Conservation (phyloP, 2,797 vertebrate genomes). For the Onychomys arenicola region DNA sequence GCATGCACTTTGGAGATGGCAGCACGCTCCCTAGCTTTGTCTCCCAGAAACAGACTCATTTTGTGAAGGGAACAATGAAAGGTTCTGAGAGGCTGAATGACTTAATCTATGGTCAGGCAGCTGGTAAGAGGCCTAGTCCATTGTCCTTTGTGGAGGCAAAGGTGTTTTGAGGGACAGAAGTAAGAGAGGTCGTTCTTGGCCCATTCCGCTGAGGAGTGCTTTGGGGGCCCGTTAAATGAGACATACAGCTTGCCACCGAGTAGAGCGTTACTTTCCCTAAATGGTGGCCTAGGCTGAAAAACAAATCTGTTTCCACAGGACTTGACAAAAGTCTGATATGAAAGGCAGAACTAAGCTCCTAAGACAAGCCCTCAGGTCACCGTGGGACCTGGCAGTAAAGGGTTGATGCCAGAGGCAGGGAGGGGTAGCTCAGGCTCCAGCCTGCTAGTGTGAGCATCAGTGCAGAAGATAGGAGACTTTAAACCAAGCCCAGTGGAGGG, state of each 20-base stretch:
- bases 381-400: background rate
- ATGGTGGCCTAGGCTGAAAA: background rate
- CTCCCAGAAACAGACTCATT: background rate
- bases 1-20: background rate
- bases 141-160: background rate
- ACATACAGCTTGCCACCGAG: background rate
- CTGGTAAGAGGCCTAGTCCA: background rate
- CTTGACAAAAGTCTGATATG: background rate
- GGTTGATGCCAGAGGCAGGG: background rate
- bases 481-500: background rate
- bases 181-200: background rate
- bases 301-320: background rate
- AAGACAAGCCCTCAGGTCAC: background rate
- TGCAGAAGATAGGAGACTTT: background rate
- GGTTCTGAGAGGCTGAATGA: constrained; percentile 17
- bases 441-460: background rate
- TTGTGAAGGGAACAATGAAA: background rate
- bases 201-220: background rate
- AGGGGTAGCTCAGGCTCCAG: background rate
- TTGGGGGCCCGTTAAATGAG: constrained; percentile 9
- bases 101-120: background rate
- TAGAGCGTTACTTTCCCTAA: background rate
- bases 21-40: background rate
- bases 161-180: background rate
- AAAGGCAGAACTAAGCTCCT: background rate